Base-by-base conservation (phyloP, 2,888 invertebrate species). In the Callyntrura sp. region DNA sequence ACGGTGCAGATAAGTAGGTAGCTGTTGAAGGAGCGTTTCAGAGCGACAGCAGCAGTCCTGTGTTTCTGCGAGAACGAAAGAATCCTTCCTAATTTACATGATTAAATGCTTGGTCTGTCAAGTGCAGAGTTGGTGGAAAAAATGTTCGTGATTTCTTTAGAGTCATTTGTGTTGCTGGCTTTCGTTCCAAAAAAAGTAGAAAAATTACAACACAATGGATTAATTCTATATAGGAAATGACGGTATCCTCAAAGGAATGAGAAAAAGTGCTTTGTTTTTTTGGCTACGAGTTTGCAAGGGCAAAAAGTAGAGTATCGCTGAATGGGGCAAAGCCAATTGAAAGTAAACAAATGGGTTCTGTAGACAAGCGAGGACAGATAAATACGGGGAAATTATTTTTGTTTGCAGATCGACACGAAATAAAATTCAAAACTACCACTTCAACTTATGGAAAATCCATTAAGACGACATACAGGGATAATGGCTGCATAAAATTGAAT, bases 101-200 rank as follows among this genome's bases (percentile, higher is more conserved):
- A 88, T 88, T 88, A 88, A 88, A 88, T 88, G 88, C 88, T 88
- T 65, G 48, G 88, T 88, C 88, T 88, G 88, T 88, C 88, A 88
- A 88, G 88, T 84, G 78, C 88, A 88, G 88, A 76, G 48, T 82
- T 82, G 78, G 45, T 55, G 73, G 73, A 84, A 57, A 84, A 88
- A 88, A 84, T 84, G 78, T 62, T 84, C 62, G 76, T 84, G 84
- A 88, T 88, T 88, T 88, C 88, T 65, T 79, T 12, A 70, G 45
- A 83, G 83, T 84, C 83, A 78, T 88, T 88, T 81, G 81, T 68
- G 81, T 68, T 68, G 17, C 85, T 76, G 70, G n/a, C 65, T 70
- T 87, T 60, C 60, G 12, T 51, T 28, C 43, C n/a, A 65, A 76
- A 68, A 79, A 68, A 51, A n/a, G 43, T 17, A 65, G 48, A 76